Evolutionary conservation across 2,888 invertebrate species (phyloP).

Genomic region (Agrotis ipsilon): DNA sequence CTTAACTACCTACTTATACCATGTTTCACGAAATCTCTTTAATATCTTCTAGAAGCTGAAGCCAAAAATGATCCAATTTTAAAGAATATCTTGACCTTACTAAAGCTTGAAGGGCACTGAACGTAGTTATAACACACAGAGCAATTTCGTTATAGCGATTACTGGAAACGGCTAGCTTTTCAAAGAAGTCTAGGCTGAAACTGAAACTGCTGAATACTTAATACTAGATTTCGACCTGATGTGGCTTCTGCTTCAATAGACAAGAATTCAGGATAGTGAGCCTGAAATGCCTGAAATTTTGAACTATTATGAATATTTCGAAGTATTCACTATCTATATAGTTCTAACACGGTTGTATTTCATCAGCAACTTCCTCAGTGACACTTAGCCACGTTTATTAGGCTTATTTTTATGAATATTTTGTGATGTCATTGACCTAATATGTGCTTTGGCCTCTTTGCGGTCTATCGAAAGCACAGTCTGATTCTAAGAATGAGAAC

Average conservation of each 20-base stretch:
- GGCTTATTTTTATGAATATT: not conserved
- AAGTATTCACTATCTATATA: constrained; percentile 2
- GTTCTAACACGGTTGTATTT: not conserved
- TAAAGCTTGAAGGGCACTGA: constrained; percentile 30
- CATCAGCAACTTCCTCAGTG: not conserved
- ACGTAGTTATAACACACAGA: constrained; percentile 35
- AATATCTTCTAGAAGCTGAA: not conserved
- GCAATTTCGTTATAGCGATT: not conserved
- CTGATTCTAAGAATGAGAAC: not conserved
- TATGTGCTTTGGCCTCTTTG: not conserved
- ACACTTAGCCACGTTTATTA: not conserved
- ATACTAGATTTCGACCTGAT: not conserved
- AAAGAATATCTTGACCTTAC: constrained; percentile 45
- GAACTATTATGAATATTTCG: constrained; percentile 9
- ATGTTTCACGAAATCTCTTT: not conserved
- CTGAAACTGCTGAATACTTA: constrained; percentile 15
- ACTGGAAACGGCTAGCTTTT: constrained; percentile 35
- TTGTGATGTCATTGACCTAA: no score
- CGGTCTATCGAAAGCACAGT: constrained; percentile 6
- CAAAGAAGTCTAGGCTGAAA: constrained; percentile 3
- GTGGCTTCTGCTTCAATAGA: not conserved
- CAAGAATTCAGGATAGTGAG: constrained; percentile 4
- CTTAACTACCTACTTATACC: not conserved
- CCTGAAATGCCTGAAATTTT: not conserved
- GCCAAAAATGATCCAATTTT: constrained; percentile 7